Evolutionary conservation across 2,113 vertebrate species (phyloP), one percentile per base, ranked within the genome.

Genomic region (Theristicus caerulescens): DNA sequence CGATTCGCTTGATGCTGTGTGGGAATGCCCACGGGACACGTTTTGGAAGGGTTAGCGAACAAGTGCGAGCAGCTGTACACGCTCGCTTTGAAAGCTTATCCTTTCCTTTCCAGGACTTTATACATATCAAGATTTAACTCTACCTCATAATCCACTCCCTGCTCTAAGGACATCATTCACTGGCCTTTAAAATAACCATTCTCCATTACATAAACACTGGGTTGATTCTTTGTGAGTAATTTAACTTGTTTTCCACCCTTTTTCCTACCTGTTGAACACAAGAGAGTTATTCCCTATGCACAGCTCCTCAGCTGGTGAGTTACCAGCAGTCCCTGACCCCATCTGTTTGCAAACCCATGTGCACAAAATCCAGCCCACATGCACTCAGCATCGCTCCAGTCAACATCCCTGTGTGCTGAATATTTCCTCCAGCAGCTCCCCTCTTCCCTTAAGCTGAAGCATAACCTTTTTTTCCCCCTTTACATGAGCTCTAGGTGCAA

Each of bases 1-100:
- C 16, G 0, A 24, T 57, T 67, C 1, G 2, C 57, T 86, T 65
- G 47, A 19, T 74, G n/a, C 18, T 76, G 57, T 64, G 40, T 84
- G 70, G 94, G 84, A 96, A 94, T 94, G 86, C 84, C 87, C 84
- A 87, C n/a, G 2, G 87, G 91, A 91, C 81, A 61, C 9, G 0
- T 69, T 82, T 78, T 89, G 93, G 77, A 94, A 90, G 81, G n/a
- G 70, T 84, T 82, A 57, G 81, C 17, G 69, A 95, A 40, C 57
- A 94, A 94, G 57, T 52, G 81, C 17, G 36, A 94, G 84, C 93
- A 93, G 65, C 81, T 95, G 77, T 59, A 81, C 47, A 51, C 0
- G 1, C 55, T 88, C 8, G 3, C 32, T 87, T 87, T 87, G 93
- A 85, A 93, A 93, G 47, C 25, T 0, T 79, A 87, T 58, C 47